Evolutionary conservation across 23 tunicate species (phyloP).

Genomic region (Trididemnum nubilum): DNA sequence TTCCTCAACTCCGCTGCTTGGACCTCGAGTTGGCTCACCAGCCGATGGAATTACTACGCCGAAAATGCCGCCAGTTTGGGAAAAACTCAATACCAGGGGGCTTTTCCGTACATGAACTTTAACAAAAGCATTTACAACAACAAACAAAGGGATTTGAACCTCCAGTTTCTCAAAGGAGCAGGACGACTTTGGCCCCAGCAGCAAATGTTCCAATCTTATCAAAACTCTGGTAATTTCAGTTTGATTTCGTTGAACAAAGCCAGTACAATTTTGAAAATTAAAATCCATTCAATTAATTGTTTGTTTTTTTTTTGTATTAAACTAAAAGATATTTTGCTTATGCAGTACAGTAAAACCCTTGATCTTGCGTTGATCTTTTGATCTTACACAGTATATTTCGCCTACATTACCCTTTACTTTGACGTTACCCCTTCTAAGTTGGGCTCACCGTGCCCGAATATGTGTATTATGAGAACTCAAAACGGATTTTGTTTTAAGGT

Average conservation of each 20-base stretch:
- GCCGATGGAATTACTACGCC: conserved; percentile 32
- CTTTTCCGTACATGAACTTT: conserved; percentile 9
- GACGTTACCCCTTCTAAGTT: too few relatives aligned
- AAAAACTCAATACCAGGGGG: conserved; percentile 13
- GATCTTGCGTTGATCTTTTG: too few relatives aligned
- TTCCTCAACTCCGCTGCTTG: conserved; percentile 5
- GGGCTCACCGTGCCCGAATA: too few relatives aligned
- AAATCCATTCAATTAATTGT: too few relatives aligned
- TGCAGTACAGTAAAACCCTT: too few relatives aligned
- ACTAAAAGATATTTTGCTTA: too few relatives aligned
- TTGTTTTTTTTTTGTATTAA: too few relatives aligned
- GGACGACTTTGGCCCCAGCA: conserved; percentile 2
- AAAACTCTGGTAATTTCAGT: conserved; percentile 2
- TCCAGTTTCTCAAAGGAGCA: conserved; percentile 3
- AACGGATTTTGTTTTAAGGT: conserved; percentile 1
- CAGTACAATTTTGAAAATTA: too few relatives aligned
- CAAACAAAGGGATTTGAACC: conserved; percentile 15
- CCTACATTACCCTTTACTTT: too few relatives aligned
- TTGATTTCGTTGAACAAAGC: too few relatives aligned
- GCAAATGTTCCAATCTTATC: conserved; percentile 9
- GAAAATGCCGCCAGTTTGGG: conserved; percentile 22
- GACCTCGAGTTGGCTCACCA: conserved; percentile 4
- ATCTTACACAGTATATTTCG: too few relatives aligned
- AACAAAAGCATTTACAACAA: conserved; percentile 10
- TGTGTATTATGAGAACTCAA: too few relatives aligned